Conservation (phyloP, 2,113 vertebrate species). For the Clarias gariepinus region DNA sequence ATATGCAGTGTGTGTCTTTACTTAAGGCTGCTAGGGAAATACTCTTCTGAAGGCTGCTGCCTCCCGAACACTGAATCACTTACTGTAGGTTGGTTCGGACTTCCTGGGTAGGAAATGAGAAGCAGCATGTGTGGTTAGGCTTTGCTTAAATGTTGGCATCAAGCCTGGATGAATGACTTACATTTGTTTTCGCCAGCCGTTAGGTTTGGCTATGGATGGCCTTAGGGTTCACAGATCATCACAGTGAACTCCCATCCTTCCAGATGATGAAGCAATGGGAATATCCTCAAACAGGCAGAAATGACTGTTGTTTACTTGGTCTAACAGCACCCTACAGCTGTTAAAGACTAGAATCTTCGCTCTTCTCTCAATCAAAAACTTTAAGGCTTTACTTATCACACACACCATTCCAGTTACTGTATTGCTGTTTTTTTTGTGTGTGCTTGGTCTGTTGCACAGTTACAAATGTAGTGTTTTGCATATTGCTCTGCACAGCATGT, state of each 20-base stretch:
- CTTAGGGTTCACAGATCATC: not conserved
- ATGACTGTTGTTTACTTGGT: not conserved
- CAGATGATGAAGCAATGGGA: not conserved
- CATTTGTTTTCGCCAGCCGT: not conserved
- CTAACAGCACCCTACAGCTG: not conserved
- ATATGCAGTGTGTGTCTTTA: constrained; percentile 6
- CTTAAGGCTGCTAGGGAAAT: not conserved
- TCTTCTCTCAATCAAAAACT: not conserved
- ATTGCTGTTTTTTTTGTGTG: not conserved
- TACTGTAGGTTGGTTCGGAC: not conserved
- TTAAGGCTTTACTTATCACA: not conserved
- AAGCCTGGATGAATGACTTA: not conserved
- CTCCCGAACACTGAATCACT: constrained; percentile 25
- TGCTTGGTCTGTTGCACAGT: not conserved
- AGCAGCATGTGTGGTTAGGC: constrained; percentile 8
- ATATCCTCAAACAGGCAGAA: not conserved
- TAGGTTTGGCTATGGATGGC: not conserved
- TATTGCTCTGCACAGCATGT: not conserved
- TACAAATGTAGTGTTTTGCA: not conserved
- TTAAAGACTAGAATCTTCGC: not conserved
- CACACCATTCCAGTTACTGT: not conserved
- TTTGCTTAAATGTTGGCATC: not conserved
- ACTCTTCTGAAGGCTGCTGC: not conserved
- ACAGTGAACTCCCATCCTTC: not conserved
- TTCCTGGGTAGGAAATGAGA: constrained; percentile 14